Percentiles rank a stretch among this genome's conserved stretches.
phyloP scores from a whole-genome alignment of 35 echinoderm and acorn worm genomes.

The Heliocidaris tuberculata region DNA sequence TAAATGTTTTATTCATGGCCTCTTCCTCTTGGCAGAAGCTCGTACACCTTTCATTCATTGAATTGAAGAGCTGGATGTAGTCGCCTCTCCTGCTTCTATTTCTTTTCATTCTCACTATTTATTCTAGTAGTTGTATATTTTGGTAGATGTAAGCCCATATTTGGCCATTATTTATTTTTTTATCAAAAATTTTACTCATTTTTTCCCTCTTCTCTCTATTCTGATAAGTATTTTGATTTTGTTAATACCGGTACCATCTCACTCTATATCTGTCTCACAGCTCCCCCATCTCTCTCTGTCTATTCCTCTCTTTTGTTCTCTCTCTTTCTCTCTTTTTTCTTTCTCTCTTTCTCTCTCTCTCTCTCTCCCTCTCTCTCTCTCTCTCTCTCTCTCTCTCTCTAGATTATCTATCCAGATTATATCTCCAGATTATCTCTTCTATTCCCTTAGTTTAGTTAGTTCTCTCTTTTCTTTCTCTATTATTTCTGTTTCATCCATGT shows the following conservation, averaged over 20 bases:
- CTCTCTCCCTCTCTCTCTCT: neutral
- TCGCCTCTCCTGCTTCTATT: neutral
- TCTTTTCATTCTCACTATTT: neutral
- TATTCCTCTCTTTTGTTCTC: neutral
- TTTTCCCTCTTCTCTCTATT: neutral
- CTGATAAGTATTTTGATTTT: neutral
- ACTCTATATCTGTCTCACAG: too few relatives aligned
- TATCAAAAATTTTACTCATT: too few relatives aligned
- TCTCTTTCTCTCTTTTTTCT: neutral
- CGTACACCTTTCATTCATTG: neutral
- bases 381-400: neutral
- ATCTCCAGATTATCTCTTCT: neutral
- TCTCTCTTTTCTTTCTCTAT: neutral
- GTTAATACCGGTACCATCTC: too few relatives aligned
- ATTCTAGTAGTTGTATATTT: neutral
- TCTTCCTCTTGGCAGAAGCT: neutral
- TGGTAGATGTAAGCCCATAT: too few relatives aligned
- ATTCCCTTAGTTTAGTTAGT: neutral
- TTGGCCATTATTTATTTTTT: too few relatives aligned
- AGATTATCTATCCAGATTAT: too few relatives aligned
- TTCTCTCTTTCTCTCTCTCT: neutral
- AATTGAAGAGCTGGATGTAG: neutral
- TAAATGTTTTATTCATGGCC: neutral
- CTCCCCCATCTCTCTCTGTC: too few relatives aligned
- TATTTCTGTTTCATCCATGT: neutral